Conservation (phyloP, 2,888 invertebrate genomes). For the Sinohyriopsis cumingii region DNA sequence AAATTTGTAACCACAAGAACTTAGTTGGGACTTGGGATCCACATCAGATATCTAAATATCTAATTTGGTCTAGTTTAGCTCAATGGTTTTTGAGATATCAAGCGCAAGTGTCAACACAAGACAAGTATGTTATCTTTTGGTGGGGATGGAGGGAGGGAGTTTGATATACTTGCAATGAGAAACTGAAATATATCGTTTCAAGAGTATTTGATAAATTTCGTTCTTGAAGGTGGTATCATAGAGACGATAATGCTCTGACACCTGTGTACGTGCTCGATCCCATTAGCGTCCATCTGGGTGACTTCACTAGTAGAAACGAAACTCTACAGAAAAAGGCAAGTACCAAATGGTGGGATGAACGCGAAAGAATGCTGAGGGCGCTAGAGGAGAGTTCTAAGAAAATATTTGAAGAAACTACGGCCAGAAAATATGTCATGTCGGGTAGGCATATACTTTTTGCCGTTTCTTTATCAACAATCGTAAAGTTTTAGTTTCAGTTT, state of each 20-base stretch:
- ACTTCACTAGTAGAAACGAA: conserved; percentile 31
- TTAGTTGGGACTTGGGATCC: no score
- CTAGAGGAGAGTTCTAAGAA: conserved; percentile 31
- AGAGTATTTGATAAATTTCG: neutral
- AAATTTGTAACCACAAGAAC: no score
- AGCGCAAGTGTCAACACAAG: no score
- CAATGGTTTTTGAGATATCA: no score
- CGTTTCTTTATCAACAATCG: neutral
- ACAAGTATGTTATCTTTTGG: no score
- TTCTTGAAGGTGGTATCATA: conserved; percentile 45
- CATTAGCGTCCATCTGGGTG: conserved; percentile 45
- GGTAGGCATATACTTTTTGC: conserved; percentile 21
- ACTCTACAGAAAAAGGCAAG: conserved; percentile 39
- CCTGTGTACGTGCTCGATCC: conserved; percentile 44
- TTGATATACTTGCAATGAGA: no score
- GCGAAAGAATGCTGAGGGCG: conserved; percentile 39
- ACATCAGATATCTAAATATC: no score
- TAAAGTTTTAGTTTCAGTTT: no score
- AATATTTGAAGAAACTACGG: conserved; percentile 30
- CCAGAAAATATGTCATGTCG: conserved; percentile 48
- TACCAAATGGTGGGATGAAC: conserved; percentile 39
- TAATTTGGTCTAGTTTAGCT: no score
- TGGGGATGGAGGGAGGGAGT: no score
- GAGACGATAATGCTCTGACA: conserved; percentile 48
- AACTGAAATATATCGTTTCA: no score